A percentile compares a stretch with the other conserved stretches of the same genome.
phyloP scores from a whole-genome alignment of 30 jellyfish, hydroid and myxozoan genomes.

The Cassiopea andromeda region DNA sequence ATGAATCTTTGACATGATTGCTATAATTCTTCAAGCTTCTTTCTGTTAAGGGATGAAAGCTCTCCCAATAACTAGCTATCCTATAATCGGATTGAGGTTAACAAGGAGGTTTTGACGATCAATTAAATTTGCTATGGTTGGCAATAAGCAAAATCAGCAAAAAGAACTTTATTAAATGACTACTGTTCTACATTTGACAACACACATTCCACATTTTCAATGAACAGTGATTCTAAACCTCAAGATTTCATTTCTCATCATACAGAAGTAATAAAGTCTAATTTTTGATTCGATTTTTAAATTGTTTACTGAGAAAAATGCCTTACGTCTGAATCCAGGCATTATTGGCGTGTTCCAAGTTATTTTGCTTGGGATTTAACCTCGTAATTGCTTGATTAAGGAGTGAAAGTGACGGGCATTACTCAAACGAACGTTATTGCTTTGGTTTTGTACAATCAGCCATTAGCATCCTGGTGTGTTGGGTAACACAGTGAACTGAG shows the following conservation, averaged over 20 bases:
- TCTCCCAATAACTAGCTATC: background rate
- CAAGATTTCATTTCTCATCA: background rate
- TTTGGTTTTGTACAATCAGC: too few species aligned
- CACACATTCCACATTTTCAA: background rate
- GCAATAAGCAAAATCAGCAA: background rate
- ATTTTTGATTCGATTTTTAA: background rate
- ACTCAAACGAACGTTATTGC: too few species aligned
- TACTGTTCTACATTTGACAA: background rate
- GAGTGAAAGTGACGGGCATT: background rate
- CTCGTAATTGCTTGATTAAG: background rate
- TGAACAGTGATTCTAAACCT: background rate
- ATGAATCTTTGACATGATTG: background rate
- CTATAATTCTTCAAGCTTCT: background rate
- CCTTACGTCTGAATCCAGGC: background rate
- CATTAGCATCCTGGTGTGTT: too few species aligned
- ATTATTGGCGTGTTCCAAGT: background rate
- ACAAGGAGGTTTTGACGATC: background rate
- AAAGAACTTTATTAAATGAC: background rate
- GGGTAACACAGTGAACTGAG: background rate
- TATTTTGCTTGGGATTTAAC: background rate
- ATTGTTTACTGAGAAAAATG: background rate
- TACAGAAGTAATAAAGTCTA: background rate
- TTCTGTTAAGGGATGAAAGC: background rate
- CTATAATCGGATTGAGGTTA: background rate
- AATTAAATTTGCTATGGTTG: background rate